These are phyloP conservation scores for Varroa destructor DNA, from an alignment of 1,140 invertebrate species.

Conservation along the genomic window DNA sequence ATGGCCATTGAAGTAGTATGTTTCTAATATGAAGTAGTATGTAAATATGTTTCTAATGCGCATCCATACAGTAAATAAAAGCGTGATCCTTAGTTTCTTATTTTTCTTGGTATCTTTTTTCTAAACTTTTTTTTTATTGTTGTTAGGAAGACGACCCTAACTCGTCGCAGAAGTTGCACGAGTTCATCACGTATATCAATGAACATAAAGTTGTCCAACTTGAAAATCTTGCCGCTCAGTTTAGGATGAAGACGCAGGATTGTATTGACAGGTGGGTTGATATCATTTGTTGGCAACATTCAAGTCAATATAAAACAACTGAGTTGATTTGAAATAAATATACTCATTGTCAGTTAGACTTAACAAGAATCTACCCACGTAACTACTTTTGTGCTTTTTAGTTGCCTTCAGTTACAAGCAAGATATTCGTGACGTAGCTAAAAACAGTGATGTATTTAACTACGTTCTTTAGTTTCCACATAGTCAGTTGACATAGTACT, in stretches of 20 bases:
- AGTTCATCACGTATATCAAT: conserved; percentile 39
- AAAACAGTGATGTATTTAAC: too few species aligned
- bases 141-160: conserved; percentile 29
- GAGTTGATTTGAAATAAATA: background rate
- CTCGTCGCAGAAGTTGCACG: background rate
- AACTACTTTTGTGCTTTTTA: too few species aligned
- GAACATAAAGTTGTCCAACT: conserved; percentile 82
- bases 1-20: too few species aligned
- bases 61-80: too few species aligned
- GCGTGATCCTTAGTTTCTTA: too few species aligned
- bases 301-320: background rate
- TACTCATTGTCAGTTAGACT: background rate
- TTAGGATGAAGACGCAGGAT: conserved; percentile 80
- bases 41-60: too few species aligned
- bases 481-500: too few species aligned
- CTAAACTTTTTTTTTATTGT: conserved; percentile 25
- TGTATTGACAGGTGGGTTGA: conserved; percentile 49
- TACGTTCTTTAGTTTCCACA: too few species aligned
- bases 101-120: too few species aligned
- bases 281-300: background rate
- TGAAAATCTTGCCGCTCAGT: conserved; percentile 79
- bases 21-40: too few species aligned
- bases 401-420: too few species aligned
- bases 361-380: background rate
- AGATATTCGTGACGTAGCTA: too few species aligned